A percentile compares a stretch with the other conserved stretches of the same genome.
phyloP scores from a whole-genome alignment of 1,140 invertebrate species.

The Papilio xuthus region DNA sequence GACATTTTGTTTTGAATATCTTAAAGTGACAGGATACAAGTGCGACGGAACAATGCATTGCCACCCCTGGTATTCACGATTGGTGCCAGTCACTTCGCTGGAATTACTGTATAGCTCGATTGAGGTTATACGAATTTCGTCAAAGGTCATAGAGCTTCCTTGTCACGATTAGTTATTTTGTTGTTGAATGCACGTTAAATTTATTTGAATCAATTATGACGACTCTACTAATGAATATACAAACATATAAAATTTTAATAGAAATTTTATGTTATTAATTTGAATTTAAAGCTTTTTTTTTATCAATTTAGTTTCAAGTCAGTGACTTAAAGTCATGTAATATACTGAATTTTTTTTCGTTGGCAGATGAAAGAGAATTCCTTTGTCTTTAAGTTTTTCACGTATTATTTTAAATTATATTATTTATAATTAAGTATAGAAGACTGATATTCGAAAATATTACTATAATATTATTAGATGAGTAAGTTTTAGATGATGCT shows the following conservation, averaged over 20 bases:
- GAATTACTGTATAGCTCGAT: not conserved
- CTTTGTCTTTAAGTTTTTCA: too few relatives aligned
- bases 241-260: not conserved
- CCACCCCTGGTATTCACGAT: slow-evolving; percentile 7
- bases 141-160: slow-evolving; percentile 20
- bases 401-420: too few relatives aligned
- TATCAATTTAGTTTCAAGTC: too few relatives aligned
- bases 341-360: too few relatives aligned
- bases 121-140: slow-evolving; percentile 18
- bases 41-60: not conserved
- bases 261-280: too few relatives aligned
- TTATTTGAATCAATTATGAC: not conserved
- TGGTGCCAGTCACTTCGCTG: not conserved
- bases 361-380: too few relatives aligned
- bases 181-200: not conserved
- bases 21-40: slow-evolving; percentile 3
- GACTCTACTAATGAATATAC: not conserved
- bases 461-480: too few relatives aligned
- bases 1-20: not conserved
- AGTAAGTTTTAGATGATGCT: too few relatives aligned
- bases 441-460: too few relatives aligned
- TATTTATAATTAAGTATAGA: too few relatives aligned
- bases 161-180: slow-evolving; percentile 1
- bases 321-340: too few relatives aligned
- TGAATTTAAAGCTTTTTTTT: too few relatives aligned